These are phyloP conservation scores for Caenorhabditis brenneri DNA, from an alignment of 1,140 invertebrate species.

Conservation along the genomic window DNA sequence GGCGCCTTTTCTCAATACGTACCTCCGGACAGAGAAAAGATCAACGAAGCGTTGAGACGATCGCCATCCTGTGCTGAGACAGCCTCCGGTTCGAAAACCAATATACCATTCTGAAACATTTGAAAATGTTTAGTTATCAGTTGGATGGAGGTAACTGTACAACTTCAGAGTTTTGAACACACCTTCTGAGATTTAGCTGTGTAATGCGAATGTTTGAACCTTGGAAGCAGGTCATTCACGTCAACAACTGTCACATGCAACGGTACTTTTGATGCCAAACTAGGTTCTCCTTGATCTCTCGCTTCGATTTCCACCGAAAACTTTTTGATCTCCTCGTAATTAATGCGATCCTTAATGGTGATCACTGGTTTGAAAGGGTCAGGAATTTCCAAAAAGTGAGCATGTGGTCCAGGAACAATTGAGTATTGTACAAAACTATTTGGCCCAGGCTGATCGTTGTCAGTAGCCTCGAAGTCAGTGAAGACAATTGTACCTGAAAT, in stretches of 20 bases:
- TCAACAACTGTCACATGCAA: slow-evolving; percentile 61
- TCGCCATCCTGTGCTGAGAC: slow-evolving; percentile 62
- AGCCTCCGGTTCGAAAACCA: slow-evolving; percentile 56
- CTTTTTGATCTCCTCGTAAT: slow-evolving; percentile 57
- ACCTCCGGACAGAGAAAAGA: slow-evolving; percentile 61
- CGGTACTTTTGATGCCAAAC: slow-evolving; percentile 47
- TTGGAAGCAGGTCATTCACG: slow-evolving; percentile 62
- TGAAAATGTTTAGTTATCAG: background rate
- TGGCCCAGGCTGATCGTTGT: slow-evolving; percentile 88
- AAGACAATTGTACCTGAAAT: slow-evolving; percentile 77
- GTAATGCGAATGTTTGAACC: slow-evolving; percentile 56
- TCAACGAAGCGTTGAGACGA: slow-evolving; percentile 58
- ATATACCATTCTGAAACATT: slow-evolving; percentile 54
- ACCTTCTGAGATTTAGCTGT: slow-evolving; percentile 53
- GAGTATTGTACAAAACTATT: slow-evolving; percentile 89
- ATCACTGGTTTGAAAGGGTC: slow-evolving; percentile 59
- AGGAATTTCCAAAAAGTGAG: slow-evolving; percentile 58
- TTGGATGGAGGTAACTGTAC: background rate
- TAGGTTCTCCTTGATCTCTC: slow-evolving; percentile 59
- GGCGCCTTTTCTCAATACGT: background rate
- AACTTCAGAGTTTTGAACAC: background rate
- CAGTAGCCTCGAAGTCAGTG: slow-evolving; percentile 85
- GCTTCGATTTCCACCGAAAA: slow-evolving; percentile 63
- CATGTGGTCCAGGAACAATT: slow-evolving; percentile 54
- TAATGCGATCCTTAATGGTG: slow-evolving; percentile 57